phyloP scores from a whole-genome alignment of 2,113 vertebrate species.

The Pachycephala philippinensis region DNA sequence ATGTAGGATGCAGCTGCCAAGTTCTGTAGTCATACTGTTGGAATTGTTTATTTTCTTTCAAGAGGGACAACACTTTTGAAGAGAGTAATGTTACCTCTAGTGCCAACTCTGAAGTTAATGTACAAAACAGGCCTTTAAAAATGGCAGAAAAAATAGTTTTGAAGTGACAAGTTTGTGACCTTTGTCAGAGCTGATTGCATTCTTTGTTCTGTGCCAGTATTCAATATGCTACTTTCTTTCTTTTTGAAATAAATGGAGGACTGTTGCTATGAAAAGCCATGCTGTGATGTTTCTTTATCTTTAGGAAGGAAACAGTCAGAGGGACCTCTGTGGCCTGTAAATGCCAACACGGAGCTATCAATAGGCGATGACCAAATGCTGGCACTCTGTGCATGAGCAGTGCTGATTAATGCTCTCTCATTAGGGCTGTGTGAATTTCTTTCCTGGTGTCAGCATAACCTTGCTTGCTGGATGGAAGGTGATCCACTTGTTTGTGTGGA shows the following conservation, averaged over 20 bases:
- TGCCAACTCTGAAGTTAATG: not conserved
- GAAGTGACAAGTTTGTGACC: not conserved
- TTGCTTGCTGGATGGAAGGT: not conserved
- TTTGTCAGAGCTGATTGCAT: not conserved
- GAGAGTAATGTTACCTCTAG: not conserved
- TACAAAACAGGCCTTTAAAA: not conserved
- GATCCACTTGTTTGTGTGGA: not conserved
- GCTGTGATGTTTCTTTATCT: not conserved
- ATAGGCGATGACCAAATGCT: not conserved
- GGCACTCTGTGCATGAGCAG: not conserved
- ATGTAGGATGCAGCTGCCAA: not conserved
- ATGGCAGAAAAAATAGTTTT: not conserved
- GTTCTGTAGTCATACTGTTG: not conserved
- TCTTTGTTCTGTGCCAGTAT: not conserved
- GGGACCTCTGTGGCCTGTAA: not conserved
- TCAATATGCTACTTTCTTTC: not conserved
- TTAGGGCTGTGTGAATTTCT: not conserved
- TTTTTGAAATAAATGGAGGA: not conserved
- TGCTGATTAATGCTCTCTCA: rapidly evolving
- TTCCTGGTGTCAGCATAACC: not conserved
- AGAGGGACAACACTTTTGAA: not conserved
- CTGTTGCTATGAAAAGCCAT: not conserved
- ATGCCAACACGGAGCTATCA: not conserved
- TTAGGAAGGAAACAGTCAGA: not conserved
- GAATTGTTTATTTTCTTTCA: not conserved